Conservation (phyloP, 2,888 invertebrate genomes). For the Cheilosia scutellata region DNA sequence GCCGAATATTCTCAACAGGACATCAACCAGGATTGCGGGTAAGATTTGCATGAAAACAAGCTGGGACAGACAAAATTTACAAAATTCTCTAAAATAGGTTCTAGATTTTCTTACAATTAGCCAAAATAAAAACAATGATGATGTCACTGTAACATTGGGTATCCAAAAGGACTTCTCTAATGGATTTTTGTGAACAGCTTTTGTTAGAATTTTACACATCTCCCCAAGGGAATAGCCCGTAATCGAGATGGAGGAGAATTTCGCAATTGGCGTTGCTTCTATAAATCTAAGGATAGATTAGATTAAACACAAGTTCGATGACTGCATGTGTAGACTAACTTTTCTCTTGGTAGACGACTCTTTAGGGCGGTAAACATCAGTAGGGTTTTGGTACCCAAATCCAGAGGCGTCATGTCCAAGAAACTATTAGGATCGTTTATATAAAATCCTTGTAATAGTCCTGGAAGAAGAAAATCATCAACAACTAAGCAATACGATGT, state of each 20-base stretch:
- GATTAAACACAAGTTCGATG: neutral
- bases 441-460: conserved; percentile 16
- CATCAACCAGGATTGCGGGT: conserved; percentile 78
- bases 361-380: conserved; percentile 76
- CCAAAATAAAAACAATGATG: conserved; percentile 2
- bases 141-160: conserved; percentile 35
- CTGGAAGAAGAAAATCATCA: neutral
- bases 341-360: conserved; percentile 69
- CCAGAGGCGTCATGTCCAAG: conserved; percentile 80
- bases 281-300: conserved; percentile 11
- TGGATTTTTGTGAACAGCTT: neutral
- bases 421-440: neutral
- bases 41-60: conserved; percentile 78
- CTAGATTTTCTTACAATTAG: conserved; percentile 19
- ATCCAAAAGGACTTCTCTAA: conserved; percentile 51
- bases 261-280: conserved; percentile 44
- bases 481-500: neutral
- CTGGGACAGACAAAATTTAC: conserved; percentile 22
- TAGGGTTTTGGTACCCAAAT: conserved; percentile 79
- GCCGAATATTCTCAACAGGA: conserved; percentile 75
- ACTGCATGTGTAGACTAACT: conserved; percentile 56
- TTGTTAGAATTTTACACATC: neutral
- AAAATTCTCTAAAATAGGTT: too few species aligned
- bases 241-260: conserved; percentile 5
- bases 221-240: neutral